A percentile compares a stretch with the other conserved stretches of the same genome.
phyloP scores from a whole-genome alignment of 1,140 invertebrate species.

The Aphis craccivora region DNA sequence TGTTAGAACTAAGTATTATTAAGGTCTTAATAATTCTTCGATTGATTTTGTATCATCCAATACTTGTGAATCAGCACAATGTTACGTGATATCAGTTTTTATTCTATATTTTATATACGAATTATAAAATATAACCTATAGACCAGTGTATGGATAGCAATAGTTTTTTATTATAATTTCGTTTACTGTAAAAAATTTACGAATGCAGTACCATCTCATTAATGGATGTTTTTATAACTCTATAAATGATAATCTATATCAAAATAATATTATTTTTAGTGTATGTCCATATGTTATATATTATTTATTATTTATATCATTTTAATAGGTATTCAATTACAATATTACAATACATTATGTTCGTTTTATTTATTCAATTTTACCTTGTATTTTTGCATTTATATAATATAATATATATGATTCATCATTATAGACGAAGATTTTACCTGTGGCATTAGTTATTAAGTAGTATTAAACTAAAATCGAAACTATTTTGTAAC shows the following conservation, averaged over 20 bases:
- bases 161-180: background rate
- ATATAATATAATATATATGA: background rate
- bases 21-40: no score
- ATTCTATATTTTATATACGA: background rate
- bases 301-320: background rate
- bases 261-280: background rate
- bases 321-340: background rate
- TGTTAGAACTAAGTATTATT: no score
- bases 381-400: background rate
- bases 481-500: slow-evolving; percentile 4
- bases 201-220: no score
- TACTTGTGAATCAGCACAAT: background rate
- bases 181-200: background rate
- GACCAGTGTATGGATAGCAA: background rate
- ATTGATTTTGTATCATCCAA: background rate
- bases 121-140: background rate
- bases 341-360: background rate
- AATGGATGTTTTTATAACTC: no score
- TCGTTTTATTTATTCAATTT: background rate
- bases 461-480: background rate
- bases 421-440: background rate
- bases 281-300: background rate
- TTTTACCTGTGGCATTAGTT: background rate
- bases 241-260: no score
- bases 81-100: background rate